These are phyloP conservation scores for Nomada ferruginata DNA, from an alignment of 2,888 invertebrate species.

Conservation along the genomic window DNA sequence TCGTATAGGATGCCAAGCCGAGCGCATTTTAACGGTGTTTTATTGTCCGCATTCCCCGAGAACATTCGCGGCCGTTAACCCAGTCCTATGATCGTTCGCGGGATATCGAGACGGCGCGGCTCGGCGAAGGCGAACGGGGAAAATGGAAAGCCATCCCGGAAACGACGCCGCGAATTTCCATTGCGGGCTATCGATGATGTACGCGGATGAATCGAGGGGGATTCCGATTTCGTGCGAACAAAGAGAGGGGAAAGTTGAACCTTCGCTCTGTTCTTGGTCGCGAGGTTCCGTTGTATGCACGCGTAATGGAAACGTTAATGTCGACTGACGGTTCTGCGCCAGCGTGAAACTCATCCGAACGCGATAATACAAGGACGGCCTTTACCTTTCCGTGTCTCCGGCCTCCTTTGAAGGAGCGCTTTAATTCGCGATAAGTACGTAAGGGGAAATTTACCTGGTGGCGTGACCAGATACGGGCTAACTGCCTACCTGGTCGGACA, in stretches of 20 bases:
- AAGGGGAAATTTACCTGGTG: constrained; percentile 61
- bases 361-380: constrained; percentile 69
- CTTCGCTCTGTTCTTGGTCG: neutral
- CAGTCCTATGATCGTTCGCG: neutral
- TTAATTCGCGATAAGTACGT: constrained; percentile 67
- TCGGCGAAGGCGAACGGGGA: neutral
- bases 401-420: constrained; percentile 62
- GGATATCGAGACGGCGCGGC: too few relatives aligned
- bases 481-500: constrained; percentile 66
- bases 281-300: constrained; percentile 2
- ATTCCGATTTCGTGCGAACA: too few relatives aligned
- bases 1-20: neutral
- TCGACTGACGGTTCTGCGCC: constrained; percentile 63
- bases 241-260: too few relatives aligned
- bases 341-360: constrained; percentile 69
- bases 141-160: neutral
- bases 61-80: neutral
- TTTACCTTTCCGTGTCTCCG: constrained; percentile 73
- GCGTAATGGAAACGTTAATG: constrained; percentile 71
- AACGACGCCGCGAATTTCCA: neutral
- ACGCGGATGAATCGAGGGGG: neutral
- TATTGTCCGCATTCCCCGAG: neutral
- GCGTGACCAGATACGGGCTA: constrained; percentile 74
- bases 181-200: neutral
- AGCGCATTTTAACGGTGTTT: constrained; percentile 8